Conservation (phyloP, 2,113 vertebrate species). For the Trochalopteron elliotii region DNA sequence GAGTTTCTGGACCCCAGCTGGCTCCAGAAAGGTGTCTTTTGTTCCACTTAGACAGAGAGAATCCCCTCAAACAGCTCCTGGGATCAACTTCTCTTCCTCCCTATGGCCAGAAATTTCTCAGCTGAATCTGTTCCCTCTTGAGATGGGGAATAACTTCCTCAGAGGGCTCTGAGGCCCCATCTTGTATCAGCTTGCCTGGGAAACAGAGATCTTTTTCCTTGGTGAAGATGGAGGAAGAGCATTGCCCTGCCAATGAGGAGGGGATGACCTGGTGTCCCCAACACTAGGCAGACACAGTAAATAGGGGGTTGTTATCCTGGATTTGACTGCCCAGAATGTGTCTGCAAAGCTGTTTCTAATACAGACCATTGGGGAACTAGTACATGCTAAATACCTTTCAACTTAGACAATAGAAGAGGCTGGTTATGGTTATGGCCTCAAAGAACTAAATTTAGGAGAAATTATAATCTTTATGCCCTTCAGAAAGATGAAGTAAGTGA, state of each 20-base stretch:
- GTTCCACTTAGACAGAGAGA: neutral
- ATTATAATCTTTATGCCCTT: neutral
- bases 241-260: accelerated
- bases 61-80: neutral
- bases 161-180: neutral
- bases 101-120: neutral
- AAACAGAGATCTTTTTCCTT: neutral
- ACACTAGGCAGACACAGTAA: neutral
- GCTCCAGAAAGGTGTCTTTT: accelerated
- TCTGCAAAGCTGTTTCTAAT: neutral
- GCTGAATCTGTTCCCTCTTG: accelerated
- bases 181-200: neutral
- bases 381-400: neutral
- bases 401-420: neutral
- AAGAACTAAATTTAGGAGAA: neutral
- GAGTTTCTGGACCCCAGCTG: neutral
- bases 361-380: neutral
- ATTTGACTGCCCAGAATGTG: neutral
- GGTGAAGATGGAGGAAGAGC: neutral
- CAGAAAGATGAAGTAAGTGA: neutral
- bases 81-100: neutral
- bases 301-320: neutral
- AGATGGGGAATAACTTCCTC: neutral
- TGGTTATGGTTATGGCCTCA: neutral
- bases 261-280: neutral